Evolutionary conservation across 2,113 vertebrate genomes (phyloP).

Genomic region (Mus spicilegus): DNA sequence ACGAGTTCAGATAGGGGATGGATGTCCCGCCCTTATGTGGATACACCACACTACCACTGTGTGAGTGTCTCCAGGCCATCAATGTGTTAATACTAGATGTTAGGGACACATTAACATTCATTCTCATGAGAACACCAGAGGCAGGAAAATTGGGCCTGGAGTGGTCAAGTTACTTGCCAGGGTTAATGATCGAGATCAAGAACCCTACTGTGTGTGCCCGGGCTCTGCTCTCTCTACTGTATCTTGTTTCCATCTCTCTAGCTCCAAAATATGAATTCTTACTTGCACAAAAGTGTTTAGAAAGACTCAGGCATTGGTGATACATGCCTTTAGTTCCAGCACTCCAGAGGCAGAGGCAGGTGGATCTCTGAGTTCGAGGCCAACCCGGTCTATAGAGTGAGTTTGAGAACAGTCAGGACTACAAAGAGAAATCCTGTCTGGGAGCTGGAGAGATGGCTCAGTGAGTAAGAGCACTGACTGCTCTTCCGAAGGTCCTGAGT

Average conservation of each 20-base stretch:
- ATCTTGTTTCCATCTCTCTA: neutral
- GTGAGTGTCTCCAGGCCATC: too few species aligned
- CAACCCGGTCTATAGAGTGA: neutral
- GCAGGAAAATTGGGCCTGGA: neutral
- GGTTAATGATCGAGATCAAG: neutral
- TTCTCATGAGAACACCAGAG: neutral
- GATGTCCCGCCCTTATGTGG: too few species aligned
- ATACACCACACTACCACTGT: too few species aligned
- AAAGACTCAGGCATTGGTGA: neutral
- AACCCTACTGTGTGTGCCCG: neutral
- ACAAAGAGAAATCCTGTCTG: neutral
- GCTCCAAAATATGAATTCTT: neutral
- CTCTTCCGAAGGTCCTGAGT: too few species aligned
- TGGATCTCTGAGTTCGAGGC: neutral
- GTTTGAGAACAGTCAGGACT: neutral
- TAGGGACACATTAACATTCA: fast-evolving
- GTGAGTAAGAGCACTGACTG: too few species aligned
- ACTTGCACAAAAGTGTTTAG: neutral
- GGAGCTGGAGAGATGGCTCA: too few species aligned
- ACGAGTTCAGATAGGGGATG: neutral
- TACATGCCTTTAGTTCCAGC: neutral
- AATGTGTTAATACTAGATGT: neutral
- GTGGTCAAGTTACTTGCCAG: neutral
- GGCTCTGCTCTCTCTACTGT: neutral
- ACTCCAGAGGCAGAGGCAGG: neutral